phyloP scores from a whole-genome alignment of 92 coral and sea anemone genomes.

The Virgularia gustaviana region DNA sequence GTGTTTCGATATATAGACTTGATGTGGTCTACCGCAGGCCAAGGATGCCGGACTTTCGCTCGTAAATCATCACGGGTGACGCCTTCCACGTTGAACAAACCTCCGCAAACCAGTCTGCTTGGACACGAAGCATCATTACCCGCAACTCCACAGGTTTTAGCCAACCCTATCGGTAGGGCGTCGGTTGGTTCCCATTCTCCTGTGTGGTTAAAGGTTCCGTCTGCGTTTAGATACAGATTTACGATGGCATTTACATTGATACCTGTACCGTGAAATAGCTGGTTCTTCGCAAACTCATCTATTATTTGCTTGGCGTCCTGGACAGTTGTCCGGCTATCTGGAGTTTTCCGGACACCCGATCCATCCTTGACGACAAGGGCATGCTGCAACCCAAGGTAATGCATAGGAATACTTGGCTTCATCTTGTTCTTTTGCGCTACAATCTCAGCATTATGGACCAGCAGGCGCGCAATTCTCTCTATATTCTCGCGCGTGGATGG shows the following conservation, averaged over 20 bases:
- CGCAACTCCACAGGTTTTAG: not conserved
- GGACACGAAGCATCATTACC: slow-evolving; percentile 1
- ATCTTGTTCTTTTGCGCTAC: not conserved
- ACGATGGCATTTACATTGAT: slow-evolving; percentile 51
- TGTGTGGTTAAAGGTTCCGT: slow-evolving; percentile 27
- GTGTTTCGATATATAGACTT: slow-evolving; percentile 61
- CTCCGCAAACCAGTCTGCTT: slow-evolving; percentile 38
- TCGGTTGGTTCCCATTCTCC: slow-evolving; percentile 16
- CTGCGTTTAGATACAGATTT: slow-evolving; percentile 25
- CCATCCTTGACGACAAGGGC: slow-evolving; percentile 44
- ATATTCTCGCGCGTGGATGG: slow-evolving; percentile 28
- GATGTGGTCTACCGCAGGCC: slow-evolving; percentile 64
- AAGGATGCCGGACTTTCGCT: slow-evolving; percentile 45
- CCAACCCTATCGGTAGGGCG: not conserved
- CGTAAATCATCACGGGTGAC: slow-evolving; percentile 45
- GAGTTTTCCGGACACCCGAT: not conserved
- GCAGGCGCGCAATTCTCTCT: slow-evolving; percentile 40
- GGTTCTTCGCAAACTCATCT: slow-evolving; percentile 43
- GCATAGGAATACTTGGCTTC: slow-evolving; percentile 33
- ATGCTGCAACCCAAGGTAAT: slow-evolving; percentile 55
- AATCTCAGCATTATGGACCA: slow-evolving; percentile 45
- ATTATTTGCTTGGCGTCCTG: slow-evolving; percentile 41
- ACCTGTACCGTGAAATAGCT: slow-evolving; percentile 42
- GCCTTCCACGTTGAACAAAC: slow-evolving; percentile 22
- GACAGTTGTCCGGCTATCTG: slow-evolving; percentile 22